Evolutionary conservation across 1,140 invertebrate species (phyloP).

Genomic region (Ceratosolen fusciceps): DNA sequence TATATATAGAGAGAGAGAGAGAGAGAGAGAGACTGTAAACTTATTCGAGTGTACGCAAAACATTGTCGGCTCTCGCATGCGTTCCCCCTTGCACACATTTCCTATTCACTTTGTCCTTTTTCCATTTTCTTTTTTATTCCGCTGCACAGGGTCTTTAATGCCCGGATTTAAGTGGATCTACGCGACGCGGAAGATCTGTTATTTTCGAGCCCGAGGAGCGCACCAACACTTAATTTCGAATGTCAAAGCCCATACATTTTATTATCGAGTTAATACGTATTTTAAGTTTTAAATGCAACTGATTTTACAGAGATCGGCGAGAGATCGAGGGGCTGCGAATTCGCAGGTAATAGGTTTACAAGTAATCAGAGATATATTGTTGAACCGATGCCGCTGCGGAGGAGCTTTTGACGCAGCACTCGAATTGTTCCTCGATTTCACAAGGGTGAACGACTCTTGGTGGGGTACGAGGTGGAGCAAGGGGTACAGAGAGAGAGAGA

Average conservation of each 20-base stretch:
- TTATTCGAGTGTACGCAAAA: neutral
- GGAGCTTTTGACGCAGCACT: neutral
- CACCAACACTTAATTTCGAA: neutral
- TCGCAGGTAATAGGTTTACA: neutral
- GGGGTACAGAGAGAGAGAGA: no score
- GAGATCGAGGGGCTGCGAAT: no score
- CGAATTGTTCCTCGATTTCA: neutral
- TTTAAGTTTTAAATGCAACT: no score
- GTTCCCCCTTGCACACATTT: neutral
- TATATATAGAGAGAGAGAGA: no score
- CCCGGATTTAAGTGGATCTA: neutral
- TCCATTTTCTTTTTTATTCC: neutral
- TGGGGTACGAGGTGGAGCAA: no score
- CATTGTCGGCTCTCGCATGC: neutral
- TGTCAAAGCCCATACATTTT: neutral
- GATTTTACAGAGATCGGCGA: neutral
- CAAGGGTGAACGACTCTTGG: neutral
- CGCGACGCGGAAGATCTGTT: neutral
- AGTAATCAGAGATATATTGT: neutral
- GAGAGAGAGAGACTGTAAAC: neutral
- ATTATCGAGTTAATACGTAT: no score
- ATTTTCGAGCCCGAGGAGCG: neutral
- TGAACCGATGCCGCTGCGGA: neutral
- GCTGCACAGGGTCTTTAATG: neutral
- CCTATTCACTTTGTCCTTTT: no score